phyloP scores from a whole-genome alignment of 2,888 invertebrate species.

The Euproctis similis region DNA sequence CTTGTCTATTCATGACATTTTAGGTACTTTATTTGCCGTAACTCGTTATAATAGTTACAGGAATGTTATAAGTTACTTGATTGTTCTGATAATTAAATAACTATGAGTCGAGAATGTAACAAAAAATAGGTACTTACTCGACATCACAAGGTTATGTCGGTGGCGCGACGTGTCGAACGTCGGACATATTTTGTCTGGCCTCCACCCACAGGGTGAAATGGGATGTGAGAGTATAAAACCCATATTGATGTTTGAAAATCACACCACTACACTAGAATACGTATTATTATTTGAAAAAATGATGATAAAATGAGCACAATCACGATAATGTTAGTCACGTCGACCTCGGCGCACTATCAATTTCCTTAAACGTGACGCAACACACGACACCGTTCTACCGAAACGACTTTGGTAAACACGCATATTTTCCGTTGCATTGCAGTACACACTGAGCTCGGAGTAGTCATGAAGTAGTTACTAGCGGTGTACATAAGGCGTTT shows the following conservation, averaged over 20 bases:
- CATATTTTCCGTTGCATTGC: slow-evolving; percentile 77
- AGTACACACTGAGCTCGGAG: slow-evolving; percentile 76
- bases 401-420: slow-evolving; percentile 77
- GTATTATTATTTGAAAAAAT: slow-evolving; percentile 37
- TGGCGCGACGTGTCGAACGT: slow-evolving; percentile 61
- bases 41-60: slow-evolving; percentile 12
- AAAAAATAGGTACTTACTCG: slow-evolving; percentile 69
- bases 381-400: slow-evolving; percentile 74
- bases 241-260: slow-evolving; percentile 46
- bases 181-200: slow-evolving; percentile 69
- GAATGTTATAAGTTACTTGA: slow-evolving; percentile 9
- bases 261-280: slow-evolving; percentile 45
- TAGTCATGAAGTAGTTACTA: slow-evolving; percentile 76
- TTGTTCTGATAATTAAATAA: slow-evolving; percentile 15
- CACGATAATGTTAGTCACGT: slow-evolving; percentile 69
- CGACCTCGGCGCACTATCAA: slow-evolving; percentile 74
- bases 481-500: slow-evolving; percentile 76
- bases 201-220: slow-evolving; percentile 62
- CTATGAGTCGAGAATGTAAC: slow-evolving; percentile 28
- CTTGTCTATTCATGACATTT: too few species aligned
- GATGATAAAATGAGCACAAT: slow-evolving; percentile 49
- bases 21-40: slow-evolving; percentile 19
- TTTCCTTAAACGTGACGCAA: slow-evolving; percentile 76
- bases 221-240: slow-evolving; percentile 56
- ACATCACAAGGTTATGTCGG: slow-evolving; percentile 70